Conservation (phyloP, 2,888 invertebrate genomes). For the Gortyna flavago region DNA sequence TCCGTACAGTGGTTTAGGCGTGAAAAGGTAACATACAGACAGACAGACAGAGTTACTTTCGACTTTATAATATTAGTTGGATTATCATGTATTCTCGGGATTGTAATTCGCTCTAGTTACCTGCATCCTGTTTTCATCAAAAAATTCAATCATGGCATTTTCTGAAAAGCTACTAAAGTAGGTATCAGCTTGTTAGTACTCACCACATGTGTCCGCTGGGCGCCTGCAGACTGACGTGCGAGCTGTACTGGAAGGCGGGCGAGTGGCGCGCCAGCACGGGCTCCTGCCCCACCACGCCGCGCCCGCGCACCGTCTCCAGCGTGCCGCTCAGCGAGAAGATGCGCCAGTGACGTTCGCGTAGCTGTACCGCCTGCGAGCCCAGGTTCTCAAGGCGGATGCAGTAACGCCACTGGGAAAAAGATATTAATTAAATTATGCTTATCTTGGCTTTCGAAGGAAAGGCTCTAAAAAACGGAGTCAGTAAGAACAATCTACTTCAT, state of each 20-base stretch:
- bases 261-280: conserved; percentile 96
- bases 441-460: too few species aligned
- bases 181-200: not conserved
- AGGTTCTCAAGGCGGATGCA: conserved; percentile 99
- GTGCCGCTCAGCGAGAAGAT: conserved; percentile 98
- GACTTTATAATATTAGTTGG: too few species aligned
- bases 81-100: not conserved
- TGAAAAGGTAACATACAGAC: too few species aligned
- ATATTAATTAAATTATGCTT: not conserved
- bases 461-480: not conserved
- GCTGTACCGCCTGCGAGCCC: conserved; percentile 96
- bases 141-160: not conserved
- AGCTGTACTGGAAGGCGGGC: conserved; percentile 99
- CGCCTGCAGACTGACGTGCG: conserved; percentile 98
- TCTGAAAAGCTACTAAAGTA: not conserved
- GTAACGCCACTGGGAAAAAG: conserved; percentile 95
- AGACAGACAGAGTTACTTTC: too few species aligned
- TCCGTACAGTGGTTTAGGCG: too few species aligned
- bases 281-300: conserved; percentile 99
- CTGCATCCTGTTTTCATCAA: not conserved
- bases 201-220: conserved; percentile 99
- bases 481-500: too few species aligned
- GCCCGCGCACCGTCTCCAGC: conserved; percentile 97
- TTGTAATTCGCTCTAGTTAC: not conserved
- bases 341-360: conserved; percentile 99